Base-by-base conservation (phyloP, 2,113 vertebrate species). In the Ctenodactylus gundi region DNA sequence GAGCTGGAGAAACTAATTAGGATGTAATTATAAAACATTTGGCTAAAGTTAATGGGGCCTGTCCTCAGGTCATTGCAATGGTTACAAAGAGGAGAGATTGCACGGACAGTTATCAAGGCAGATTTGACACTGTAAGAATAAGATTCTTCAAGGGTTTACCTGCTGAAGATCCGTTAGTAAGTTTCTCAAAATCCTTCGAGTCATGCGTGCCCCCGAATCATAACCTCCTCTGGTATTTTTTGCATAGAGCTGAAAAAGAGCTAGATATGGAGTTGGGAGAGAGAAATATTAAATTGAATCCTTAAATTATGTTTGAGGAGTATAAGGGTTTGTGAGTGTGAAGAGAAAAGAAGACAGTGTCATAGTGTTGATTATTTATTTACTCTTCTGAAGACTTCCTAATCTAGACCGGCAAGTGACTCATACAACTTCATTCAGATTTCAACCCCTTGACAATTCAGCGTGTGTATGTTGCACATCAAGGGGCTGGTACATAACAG, bases 141-240 rank as follows among this genome's bases (percentile, higher is more conserved):
- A 88, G 60, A 18, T n/a, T 84, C 15, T 80, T 92, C 68, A 57
- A 46, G 75, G 44, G 23, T 51, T 98, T 97, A 99, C 99, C 98
- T 99, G 98, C 85, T 98, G 98, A 70, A 99, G 98, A 94, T 99
- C 98, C 49, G 97, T 97, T 44, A 99, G 98, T 11, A 99, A 92
- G 55, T 95, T 97, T 91, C 98, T 98, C 96, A 99, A 98, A 94
- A 95, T 91, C 72, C 95, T 98, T 34, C 49, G 96, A 90, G 98
- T 99, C 92, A 99, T 97, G 14, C 89, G 95, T 46, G 97, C 89
- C 0, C 29, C 91, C 14, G 83, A 68, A 21, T 70, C 93, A 46
- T 73, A 68, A 17, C 44, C 72, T 51, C 83, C 96, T 36, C 67
- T 97, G 78, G 78, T 96, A 72, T 68, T 57, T 51, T 94, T 80